Evolutionary conservation across 1,140 invertebrate genomes (phyloP).

Genomic region (Bradysia coprophila): DNA sequence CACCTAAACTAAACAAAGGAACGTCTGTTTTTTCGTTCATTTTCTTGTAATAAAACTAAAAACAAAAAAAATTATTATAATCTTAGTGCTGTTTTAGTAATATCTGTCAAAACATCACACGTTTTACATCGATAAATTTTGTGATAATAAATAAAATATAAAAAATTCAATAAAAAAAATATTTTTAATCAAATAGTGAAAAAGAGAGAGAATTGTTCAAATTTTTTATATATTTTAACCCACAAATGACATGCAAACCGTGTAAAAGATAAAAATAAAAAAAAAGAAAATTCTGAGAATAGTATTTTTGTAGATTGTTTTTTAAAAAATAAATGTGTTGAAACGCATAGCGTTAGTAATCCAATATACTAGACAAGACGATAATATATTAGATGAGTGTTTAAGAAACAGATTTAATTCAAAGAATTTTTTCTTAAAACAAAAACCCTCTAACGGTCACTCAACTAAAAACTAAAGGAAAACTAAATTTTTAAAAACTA

Average conservation of each 20-base stretch:
- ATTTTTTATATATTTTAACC: background rate
- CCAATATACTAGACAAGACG: too few relatives aligned
- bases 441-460: background rate
- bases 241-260: background rate
- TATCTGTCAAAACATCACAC: too few relatives aligned
- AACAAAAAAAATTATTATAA: too few relatives aligned
- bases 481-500: too few relatives aligned
- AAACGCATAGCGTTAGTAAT: too few relatives aligned
- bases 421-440: background rate
- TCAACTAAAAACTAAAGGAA: background rate
- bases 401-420: background rate
- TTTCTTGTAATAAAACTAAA: too few relatives aligned
- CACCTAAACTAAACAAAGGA: too few relatives aligned
- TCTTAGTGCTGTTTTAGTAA: too few relatives aligned
- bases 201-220: background rate
- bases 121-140: background rate
- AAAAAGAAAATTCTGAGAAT: background rate
- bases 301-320: background rate
- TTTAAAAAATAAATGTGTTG: background rate
- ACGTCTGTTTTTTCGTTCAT: too few relatives aligned
- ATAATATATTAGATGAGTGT: too few relatives aligned
- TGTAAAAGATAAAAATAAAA: too few relatives aligned
- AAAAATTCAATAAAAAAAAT: background rate
- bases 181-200: background rate
- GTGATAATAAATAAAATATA: background rate